Conservation (phyloP, 2,797 vertebrate species). For the Helicolenus hilgendorfi region DNA sequence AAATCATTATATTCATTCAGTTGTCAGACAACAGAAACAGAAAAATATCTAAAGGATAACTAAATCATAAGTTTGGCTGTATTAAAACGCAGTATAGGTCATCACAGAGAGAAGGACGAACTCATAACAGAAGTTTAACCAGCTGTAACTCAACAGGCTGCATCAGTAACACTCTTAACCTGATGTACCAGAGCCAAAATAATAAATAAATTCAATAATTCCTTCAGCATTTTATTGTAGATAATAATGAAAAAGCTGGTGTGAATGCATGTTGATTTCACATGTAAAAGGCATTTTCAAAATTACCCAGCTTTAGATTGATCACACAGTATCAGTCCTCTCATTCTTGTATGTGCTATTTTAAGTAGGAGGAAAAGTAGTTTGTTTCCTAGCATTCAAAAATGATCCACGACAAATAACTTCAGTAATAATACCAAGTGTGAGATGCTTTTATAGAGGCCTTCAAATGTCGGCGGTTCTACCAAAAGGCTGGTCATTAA, state of each 20-base stretch:
- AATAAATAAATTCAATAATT: background rate
- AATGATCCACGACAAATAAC: background rate
- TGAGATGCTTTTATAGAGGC: background rate
- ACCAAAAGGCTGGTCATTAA: background rate
- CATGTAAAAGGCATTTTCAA: background rate
- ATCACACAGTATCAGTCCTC: background rate
- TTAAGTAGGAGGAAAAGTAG: background rate
- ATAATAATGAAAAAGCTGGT: background rate
- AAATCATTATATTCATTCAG: no score
- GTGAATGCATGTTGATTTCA: background rate
- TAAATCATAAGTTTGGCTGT: background rate
- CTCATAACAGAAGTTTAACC: background rate
- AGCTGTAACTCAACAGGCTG: background rate
- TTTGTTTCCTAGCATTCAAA: background rate
- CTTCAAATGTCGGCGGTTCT: background rate
- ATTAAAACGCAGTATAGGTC: background rate
- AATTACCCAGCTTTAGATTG: background rate
- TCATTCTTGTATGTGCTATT: background rate
- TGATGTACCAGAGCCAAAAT: background rate
- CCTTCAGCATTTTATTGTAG: no score
- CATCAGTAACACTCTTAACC: background rate
- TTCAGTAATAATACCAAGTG: background rate
- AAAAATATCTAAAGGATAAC: background rate
- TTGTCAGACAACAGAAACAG: background rate
- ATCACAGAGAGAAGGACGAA: background rate